These are phyloP conservation scores for Leptinotarsa juncta DNA, from an alignment of 2,888 invertebrate genomes.

Conservation along the genomic window DNA sequence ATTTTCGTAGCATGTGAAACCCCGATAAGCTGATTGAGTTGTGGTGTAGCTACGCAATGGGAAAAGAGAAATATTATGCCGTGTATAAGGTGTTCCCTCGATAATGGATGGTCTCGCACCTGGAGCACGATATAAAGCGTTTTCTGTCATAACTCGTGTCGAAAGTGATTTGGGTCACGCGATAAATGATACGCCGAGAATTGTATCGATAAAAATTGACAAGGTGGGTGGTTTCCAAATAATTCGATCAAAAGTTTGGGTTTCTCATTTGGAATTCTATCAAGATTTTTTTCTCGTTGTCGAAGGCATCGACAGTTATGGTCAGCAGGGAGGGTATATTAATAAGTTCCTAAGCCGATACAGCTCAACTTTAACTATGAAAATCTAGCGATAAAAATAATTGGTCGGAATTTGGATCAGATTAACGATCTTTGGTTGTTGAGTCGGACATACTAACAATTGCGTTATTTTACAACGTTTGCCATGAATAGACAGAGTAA, in stretches of 20 bases:
- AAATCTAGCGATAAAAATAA: too few species aligned
- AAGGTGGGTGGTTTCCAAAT: neutral
- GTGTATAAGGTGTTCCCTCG: neutral
- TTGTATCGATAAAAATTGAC: neutral
- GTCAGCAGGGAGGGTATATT: too few species aligned
- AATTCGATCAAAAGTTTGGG: neutral
- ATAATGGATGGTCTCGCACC: constrained; percentile 7
- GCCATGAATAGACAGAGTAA: too few species aligned
- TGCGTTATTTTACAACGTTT: too few species aligned
- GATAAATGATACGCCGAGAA: neutral
- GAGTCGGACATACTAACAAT: too few species aligned
- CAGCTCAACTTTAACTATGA: too few species aligned
- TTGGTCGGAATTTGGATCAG: too few species aligned
- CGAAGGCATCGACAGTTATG: too few species aligned
- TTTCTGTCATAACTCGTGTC: constrained; percentile 6
- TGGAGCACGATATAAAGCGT: constrained; percentile 6
- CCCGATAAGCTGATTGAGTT: constrained; percentile 18
- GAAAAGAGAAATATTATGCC: constrained; percentile 19
- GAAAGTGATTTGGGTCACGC: neutral
- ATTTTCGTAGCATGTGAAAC: constrained; percentile 31
- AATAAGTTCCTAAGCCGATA: too few species aligned
- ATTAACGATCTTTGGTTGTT: too few species aligned
- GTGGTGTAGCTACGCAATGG: constrained; percentile 33
- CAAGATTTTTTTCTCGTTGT: too few species aligned
- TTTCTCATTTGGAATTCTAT: too few species aligned